Percentiles rank a stretch among this genome's conserved stretches.
Conservation (phyloP, 2,888 invertebrate species). For the Margaritifera margaritifera region DNA sequence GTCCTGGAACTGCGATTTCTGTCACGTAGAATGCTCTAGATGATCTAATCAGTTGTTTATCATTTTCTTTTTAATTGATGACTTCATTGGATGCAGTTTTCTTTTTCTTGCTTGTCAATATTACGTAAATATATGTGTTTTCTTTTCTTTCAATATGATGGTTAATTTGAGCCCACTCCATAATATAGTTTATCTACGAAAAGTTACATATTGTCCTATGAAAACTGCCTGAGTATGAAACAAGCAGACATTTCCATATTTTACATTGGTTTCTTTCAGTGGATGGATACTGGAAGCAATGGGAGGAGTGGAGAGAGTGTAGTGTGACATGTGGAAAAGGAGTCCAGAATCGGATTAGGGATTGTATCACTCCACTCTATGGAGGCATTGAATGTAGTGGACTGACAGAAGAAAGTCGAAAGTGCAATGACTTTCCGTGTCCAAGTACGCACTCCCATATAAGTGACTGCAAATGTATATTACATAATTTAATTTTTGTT, state of each 20-base stretch:
- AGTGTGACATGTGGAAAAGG: slow-evolving; percentile 56
- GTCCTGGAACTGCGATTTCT: too few relatives aligned
- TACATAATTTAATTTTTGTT: not conserved
- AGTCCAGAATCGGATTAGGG: slow-evolving; percentile 40
- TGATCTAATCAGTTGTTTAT: too few relatives aligned
- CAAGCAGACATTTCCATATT: not conserved
- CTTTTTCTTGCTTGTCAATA: too few relatives aligned
- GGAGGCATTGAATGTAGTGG: slow-evolving; percentile 56
- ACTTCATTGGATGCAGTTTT: too few relatives aligned
- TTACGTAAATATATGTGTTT: too few relatives aligned
- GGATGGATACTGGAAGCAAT: slow-evolving; percentile 51
- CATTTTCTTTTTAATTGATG: too few relatives aligned
- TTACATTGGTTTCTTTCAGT: slow-evolving; percentile 27
- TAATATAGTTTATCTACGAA: too few relatives aligned
- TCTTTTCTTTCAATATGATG: too few relatives aligned
- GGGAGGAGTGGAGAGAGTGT: slow-evolving; percentile 52
- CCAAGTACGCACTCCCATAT: slow-evolving; percentile 43
- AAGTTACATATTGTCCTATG: too few relatives aligned
- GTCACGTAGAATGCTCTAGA: too few relatives aligned
- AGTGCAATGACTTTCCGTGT: slow-evolving; percentile 45
- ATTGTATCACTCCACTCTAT: slow-evolving; percentile 45
- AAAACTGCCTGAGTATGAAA: too few relatives aligned
- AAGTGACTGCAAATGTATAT: not conserved
- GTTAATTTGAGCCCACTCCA: too few relatives aligned
- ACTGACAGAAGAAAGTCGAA: slow-evolving; percentile 30